phyloP scores from a whole-genome alignment of 2,888 invertebrate genomes.

The Himalopsyche tibetana region DNA sequence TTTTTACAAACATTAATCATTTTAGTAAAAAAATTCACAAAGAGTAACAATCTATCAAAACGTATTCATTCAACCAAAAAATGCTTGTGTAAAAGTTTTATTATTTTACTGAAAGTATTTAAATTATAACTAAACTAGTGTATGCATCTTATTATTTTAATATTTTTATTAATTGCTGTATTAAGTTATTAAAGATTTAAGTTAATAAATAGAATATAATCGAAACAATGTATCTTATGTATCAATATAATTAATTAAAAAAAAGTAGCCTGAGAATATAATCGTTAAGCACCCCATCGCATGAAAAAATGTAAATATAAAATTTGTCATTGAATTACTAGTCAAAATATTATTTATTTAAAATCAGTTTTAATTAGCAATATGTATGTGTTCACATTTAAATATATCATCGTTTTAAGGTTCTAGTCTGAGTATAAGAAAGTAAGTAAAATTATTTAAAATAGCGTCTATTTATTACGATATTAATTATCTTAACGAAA shows the following conservation, averaged over 20 bases:
- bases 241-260: neutral
- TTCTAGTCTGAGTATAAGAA: constrained; percentile 52
- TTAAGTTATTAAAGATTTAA: constrained; percentile 12
- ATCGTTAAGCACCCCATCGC: neutral
- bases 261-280: neutral
- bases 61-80: too few species aligned
- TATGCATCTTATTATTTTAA: too few species aligned
- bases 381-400: constrained; percentile 61
- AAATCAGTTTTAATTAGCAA: constrained; percentile 55
- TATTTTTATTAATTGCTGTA: too few species aligned
- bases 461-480: constrained; percentile 26
- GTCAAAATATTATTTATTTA: neutral
- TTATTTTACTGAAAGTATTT: too few species aligned
- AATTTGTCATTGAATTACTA: neutral
- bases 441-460: constrained; percentile 39
- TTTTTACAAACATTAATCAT: too few species aligned
- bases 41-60: too few species aligned
- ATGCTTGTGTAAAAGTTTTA: too few species aligned
- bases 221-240: constrained; percentile 29
- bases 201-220: neutral
- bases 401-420: constrained; percentile 59
- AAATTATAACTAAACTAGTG: too few species aligned
- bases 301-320: neutral
- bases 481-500: neutral
- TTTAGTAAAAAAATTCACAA: too few species aligned